phyloP scores from a whole-genome alignment of 2,888 invertebrate genomes.

The Macaria notata region DNA sequence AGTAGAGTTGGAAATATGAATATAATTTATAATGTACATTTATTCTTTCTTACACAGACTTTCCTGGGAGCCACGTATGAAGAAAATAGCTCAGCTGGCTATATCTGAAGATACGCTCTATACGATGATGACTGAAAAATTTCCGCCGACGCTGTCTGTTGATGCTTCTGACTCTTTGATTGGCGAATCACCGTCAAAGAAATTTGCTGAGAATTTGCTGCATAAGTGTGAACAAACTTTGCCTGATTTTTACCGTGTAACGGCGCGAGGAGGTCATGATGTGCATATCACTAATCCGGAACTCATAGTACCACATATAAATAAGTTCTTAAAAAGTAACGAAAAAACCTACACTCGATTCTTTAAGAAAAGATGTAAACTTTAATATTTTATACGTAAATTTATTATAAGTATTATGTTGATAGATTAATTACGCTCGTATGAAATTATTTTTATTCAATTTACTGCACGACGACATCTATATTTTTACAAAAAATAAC shows the following conservation, averaged over 20 bases:
- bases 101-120: conserved; percentile 48
- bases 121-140: conserved; percentile 40
- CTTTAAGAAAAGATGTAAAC: conserved; percentile 35
- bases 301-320: conserved; percentile 58
- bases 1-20: too few relatives aligned
- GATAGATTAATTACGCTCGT: too few relatives aligned
- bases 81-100: conserved; percentile 38
- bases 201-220: conserved; percentile 40
- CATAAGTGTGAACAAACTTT: conserved; percentile 41
- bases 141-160: conserved; percentile 49
- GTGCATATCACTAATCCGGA: conserved; percentile 81
- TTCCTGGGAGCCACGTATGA: conserved; percentile 57
- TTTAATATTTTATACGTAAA: conserved; percentile 20
- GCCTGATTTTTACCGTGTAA: conserved; percentile 36
- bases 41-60: conserved; percentile 38
- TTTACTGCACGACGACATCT: too few relatives aligned
- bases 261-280: conserved; percentile 81
- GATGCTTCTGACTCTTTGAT: conserved; percentile 40
- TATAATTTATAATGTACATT: too few relatives aligned
- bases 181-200: conserved; percentile 23
- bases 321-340: conserved; percentile 50
- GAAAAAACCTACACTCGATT: conserved; percentile 11
- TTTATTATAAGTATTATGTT: too few relatives aligned
- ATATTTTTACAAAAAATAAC: too few relatives aligned
- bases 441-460: neutral